These are phyloP conservation scores for Meandrina meandrites DNA, from an alignment of 92 coral and sea anemone species.

Conservation along the genomic window DNA sequence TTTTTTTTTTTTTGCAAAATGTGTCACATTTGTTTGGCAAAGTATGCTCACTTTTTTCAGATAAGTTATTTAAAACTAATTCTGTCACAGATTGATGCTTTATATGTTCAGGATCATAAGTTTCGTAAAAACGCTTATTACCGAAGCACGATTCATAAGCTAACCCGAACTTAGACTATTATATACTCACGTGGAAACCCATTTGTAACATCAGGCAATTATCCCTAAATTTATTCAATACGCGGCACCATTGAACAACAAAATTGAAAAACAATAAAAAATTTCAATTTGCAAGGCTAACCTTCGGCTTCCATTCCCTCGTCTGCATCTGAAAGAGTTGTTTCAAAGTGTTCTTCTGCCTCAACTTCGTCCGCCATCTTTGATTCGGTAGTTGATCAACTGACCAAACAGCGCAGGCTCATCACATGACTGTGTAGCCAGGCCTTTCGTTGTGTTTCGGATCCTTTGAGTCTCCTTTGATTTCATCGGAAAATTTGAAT, in stretches of 20 bases:
- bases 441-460: not conserved
- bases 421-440: not conserved
- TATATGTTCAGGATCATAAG: too few species aligned
- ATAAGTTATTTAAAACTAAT: too few species aligned
- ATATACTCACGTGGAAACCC: not conserved
- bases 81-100: too few species aligned
- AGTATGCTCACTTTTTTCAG: too few species aligned
- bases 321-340: slow-evolving; percentile 13
- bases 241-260: not conserved
- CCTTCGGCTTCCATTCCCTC: slow-evolving; percentile 10
- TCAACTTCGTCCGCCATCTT: slow-evolving; percentile 26
- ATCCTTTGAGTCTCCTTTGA: not conserved
- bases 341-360: not conserved
- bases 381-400: not conserved
- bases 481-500: not conserved
- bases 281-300: not conserved
- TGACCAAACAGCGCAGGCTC: slow-evolving; percentile 31
- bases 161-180: too few species aligned
- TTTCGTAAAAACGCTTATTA: too few species aligned
- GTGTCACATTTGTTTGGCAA: too few species aligned
- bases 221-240: too few species aligned
- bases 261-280: not conserved
- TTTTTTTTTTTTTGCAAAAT: too few species aligned
- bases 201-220: too few species aligned
- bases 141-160: not conserved